Conservation (phyloP, 2,797 vertebrate genomes). For the Tenualosa ilisha region DNA sequence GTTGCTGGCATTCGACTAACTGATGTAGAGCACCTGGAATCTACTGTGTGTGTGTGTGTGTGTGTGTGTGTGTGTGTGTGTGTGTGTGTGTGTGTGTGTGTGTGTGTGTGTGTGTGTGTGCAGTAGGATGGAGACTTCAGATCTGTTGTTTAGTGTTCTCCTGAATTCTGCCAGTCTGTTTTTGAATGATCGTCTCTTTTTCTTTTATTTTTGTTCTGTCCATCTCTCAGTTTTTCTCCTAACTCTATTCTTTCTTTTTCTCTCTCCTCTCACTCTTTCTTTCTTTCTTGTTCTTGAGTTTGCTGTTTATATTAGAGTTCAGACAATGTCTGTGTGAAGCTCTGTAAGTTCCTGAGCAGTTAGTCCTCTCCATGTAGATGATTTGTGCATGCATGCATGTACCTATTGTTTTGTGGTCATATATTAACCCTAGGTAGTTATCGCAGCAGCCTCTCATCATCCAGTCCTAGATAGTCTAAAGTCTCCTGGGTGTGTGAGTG, state of each 20-base stretch:
- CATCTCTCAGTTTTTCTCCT: conserved; percentile 6
- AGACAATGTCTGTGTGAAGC: background rate
- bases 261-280: conserved; percentile 6
- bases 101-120: conserved; percentile 7
- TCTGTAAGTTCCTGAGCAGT: background rate
- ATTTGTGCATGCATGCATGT: background rate
- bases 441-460: background rate
- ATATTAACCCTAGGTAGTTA: background rate
- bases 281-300: conserved; percentile 1
- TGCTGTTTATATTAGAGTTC: no score
- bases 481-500: background rate
- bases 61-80: conserved; percentile 2
- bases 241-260: background rate
- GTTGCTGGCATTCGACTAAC: background rate
- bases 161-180: background rate
- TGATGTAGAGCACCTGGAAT: background rate
- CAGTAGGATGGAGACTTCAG: no score
- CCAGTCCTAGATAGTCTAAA: background rate
- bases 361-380: background rate
- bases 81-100: conserved; percentile 3
- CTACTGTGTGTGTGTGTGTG: background rate
- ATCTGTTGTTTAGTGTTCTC: background rate
- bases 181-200: background rate
- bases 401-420: background rate
- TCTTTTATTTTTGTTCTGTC: background rate